phyloP scores from a whole-genome alignment of 2,113 vertebrate species.

The Ptychochromis oligacanthus region DNA sequence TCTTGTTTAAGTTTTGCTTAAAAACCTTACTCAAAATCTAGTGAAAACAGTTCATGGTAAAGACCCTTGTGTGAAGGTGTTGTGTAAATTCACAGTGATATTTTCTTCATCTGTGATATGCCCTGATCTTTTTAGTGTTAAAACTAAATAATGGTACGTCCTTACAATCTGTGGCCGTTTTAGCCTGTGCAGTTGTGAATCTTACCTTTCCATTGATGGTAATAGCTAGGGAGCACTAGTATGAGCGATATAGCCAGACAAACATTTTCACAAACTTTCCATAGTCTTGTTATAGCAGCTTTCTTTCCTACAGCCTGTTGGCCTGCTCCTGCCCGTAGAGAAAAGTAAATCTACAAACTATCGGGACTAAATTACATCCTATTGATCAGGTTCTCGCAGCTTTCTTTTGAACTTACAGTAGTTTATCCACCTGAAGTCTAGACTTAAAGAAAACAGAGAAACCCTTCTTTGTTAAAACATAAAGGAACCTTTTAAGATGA shows the following conservation, averaged over 20 bases:
- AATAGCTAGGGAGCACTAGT: neutral
- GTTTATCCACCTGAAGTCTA: neutral
- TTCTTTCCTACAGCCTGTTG: slow-evolving; percentile 2
- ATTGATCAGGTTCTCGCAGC: neutral
- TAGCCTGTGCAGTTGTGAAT: neutral
- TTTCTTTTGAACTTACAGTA: neutral
- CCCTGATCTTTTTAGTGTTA: neutral
- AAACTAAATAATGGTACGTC: neutral
- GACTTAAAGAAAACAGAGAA: neutral
- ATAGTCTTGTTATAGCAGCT: neutral
- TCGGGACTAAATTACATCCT: neutral
- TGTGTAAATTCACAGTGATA: neutral
- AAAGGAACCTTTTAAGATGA: neutral
- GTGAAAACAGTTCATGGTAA: too few species aligned
- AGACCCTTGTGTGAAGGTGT: neutral
- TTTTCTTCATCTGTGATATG: neutral
- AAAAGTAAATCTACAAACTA: slow-evolving; percentile 30
- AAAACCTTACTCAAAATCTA: neutral
- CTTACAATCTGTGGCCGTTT: neutral
- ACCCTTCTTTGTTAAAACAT: neutral
- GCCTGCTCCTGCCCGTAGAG: neutral
- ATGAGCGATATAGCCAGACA: neutral
- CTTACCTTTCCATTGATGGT: neutral
- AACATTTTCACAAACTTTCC: neutral
- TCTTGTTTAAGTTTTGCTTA: too few species aligned